Base-by-base conservation (phyloP, 2,888 invertebrate species). In the Hesperia comma region DNA sequence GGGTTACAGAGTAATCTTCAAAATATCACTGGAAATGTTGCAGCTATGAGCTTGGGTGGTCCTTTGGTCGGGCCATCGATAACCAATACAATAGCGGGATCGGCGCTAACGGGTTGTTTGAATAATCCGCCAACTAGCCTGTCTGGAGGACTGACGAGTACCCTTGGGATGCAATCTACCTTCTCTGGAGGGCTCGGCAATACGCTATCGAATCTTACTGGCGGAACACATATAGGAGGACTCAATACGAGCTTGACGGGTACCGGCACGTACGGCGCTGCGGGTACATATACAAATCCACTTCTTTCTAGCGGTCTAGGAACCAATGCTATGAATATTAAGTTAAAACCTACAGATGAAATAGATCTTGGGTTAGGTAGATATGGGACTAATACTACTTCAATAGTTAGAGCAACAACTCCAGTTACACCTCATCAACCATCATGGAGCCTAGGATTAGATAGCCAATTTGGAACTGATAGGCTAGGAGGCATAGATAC, bases 321-420 rank as follows among this genome's bases (percentile, higher is more conserved):
- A 86, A 86, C 93, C 61, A 92, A 92, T 89, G 87, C 85, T 37
- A 94, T 94, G 93, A 94, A 93, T 72, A 94, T 94, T 76, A 96
- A 96, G 85, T 88, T 95, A 85, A 96, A 96, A 85, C 94, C 95
- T 70, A 89, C 95, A 82, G 96, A 96, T 75, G 96, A 96, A 81
- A 94, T 95, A 70, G 96, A 96, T 76, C 91, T 95, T 71, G 95
- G 95, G 71, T 79, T 94, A 77, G 90, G 93, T 77, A 93, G 94
- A 80, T 95, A 93, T 80, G 93, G 92, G 60, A 93, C 86, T 51
- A 86, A 83, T 64, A 84, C 84, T 58, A 74, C 83, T 61, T 85
- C 86, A 70, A 88, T 91, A 67, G 92, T 94, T 74, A 90, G 95
- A 76, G 93, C 90, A 63, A 94, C 94, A 51, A 94, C 95, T 51